phyloP scores from a whole-genome alignment of 30 jellyfish, hydroid and myxozoan genomes.

The Aurelia aurita complex sp. Pacific region DNA sequence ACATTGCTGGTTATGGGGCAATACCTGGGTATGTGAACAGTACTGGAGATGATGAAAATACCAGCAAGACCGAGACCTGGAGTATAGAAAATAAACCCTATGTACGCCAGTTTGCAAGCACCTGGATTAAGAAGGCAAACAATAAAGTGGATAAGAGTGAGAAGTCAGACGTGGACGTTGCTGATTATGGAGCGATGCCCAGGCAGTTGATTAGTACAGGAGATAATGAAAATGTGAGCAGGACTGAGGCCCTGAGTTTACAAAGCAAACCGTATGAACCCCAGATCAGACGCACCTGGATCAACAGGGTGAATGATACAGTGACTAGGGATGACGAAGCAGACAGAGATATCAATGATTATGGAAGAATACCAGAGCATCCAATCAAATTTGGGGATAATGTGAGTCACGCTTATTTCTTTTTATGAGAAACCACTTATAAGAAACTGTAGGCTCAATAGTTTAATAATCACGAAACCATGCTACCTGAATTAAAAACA shows the following conservation, averaged over 20 bases:
- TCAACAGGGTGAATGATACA: conserved; percentile 19
- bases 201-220: too few species aligned
- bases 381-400: too few species aligned
- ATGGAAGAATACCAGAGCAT: conserved; percentile 5
- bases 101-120: conserved; percentile 21
- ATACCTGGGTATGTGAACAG: neutral
- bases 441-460: too few species aligned
- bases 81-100: conserved; percentile 10
- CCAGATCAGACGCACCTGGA: conserved; percentile 13
- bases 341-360: neutral
- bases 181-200: too few species aligned
- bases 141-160: conserved; percentile 25
- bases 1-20: conserved; percentile 8
- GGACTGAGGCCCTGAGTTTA: conserved; percentile 15
- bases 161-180: too few species aligned
- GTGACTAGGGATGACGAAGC: conserved; percentile 2
- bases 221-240: conserved; percentile 22
- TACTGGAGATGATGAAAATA: conserved; percentile 6
- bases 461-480: too few species aligned
- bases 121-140: conserved; percentile 11
- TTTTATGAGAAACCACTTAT: too few species aligned
- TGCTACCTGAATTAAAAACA: too few species aligned
- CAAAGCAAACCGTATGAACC: conserved; percentile 20
- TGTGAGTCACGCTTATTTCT: too few species aligned
- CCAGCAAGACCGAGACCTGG: conserved; percentile 6